Evolutionary conservation across 2,797 vertebrate species (phyloP).

Genomic region (Pseudochirops cupreus): DNA sequence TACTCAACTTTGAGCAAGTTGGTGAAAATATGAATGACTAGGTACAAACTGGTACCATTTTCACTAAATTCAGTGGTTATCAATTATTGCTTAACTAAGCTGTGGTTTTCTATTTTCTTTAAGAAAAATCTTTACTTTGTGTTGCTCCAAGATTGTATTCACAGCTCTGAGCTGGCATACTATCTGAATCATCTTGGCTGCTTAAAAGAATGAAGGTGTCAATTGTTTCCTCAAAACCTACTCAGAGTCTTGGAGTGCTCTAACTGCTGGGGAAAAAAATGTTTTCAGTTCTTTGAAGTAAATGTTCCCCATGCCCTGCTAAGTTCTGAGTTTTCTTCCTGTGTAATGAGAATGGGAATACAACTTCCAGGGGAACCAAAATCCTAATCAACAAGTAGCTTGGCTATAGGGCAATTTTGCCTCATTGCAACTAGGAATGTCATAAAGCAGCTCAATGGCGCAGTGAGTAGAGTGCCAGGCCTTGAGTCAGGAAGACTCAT

Average conservation of each 20-base stretch:
- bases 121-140: background rate
- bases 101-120: conserved; percentile 19
- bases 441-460: background rate
- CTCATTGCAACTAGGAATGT: background rate
- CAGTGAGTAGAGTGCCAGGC: background rate
- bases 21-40: background rate
- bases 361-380: background rate
- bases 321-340: background rate
- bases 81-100: background rate
- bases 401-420: background rate
- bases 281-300: background rate
- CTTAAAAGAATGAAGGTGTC: background rate
- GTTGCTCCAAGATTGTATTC: background rate
- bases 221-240: background rate
- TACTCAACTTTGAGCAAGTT: background rate
- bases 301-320: background rate
- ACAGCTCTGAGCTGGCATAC: background rate
- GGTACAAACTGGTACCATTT: background rate
- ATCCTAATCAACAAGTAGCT: background rate
- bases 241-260: background rate
- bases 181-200: background rate
- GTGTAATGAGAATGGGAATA: background rate
- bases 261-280: background rate
- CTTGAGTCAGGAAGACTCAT: background rate
- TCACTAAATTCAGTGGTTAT: background rate